Base-by-base conservation (phyloP, 2,113 vertebrate species). In the Erythrolamprus reginae region DNA sequence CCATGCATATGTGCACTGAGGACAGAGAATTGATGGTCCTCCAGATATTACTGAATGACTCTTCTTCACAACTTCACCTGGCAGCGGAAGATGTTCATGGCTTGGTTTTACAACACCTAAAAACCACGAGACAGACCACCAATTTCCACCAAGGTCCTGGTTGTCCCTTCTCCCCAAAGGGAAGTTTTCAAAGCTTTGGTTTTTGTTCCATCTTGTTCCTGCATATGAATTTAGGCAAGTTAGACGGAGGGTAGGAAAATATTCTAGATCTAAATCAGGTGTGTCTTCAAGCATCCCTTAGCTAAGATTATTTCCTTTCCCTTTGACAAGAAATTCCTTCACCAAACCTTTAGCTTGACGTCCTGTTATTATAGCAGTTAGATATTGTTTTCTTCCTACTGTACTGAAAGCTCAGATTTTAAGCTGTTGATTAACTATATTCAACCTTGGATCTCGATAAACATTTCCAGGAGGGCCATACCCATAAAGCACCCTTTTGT, bases 321-420 rank as follows among this genome's bases (percentile, higher is more conserved):
- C 86, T 21, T 53, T 53, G 89, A 91, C 56, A 53, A 89, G 45
- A 92, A 23, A 21, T 12, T 90, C 45, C 90, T 58, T 7, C 17
- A 51, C 53, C 4, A 92, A 84, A 33, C 51, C 9, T 45, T 50
- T 88, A 21, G 28, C 90, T 48, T 91, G 24, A 47, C 53, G 90
- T 87, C 26, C 28, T 42, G 33, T 92, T 94, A 84, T 92, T 82
- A 92, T 89, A 94, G 90, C 87, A 86, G 12, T 53, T 89, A n/a
- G n/a, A 92, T 55, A 82, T 88, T 93, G n/a, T 10, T 87, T 87
- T 89, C 91, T 85, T 53, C 92, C 42, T 82, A 93, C 56, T 91
- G 87, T 94, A 95, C 96, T 82, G 70, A 82, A 82, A 82, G 10
- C 33, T 42, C 33, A 42, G 38, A 10, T 38, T n/a, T 82, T 42